Base-by-base conservation (phyloP, 2,888 invertebrate species). In the Cartodere bifasciata region DNA sequence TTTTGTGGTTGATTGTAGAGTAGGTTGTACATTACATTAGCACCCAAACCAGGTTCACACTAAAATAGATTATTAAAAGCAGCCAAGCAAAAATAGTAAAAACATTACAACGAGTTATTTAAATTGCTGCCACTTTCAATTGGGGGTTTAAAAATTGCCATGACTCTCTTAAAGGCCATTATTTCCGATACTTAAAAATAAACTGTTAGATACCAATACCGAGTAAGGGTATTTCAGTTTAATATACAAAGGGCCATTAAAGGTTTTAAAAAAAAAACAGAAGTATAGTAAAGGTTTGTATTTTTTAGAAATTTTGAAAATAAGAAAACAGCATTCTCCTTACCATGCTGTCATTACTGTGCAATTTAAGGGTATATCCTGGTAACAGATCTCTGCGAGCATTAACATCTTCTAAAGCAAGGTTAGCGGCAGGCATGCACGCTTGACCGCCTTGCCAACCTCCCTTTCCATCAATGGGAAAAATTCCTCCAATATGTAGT, bases 361-460 rank as follows among this genome's bases (percentile, higher is more conserved):
- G 87, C 50, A 97, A 72, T 51, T 79, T 80, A 47, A 97, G 71
- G 49, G 76, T 77, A 62, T 91, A 95, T 32, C 91, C 91, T 29
- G 88, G 86, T 50, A 97, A 67, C 47, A 97, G 71, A 64, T 91
- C 85, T 38, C 74, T 72, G 46, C 81, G 71, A 31, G 75, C 76
- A 67, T 97, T 98, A 45, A 99, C 92, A 64, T 97, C 95, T 49
- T 87, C 83, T 52, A 98, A 71, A 17, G 98, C 98, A 64, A 99
- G 75, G 56, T 85, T 76, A 35, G 95, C 95, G 24, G 98, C 97
- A 20, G 98, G 97, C 71, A 87, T 85, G 64, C 97, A 98, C 6
- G 95, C 95, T 60, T 90, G 87, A 3, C 97, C 97, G 17, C 97
- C 97, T 53, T 95, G 92, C 95, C 95, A 97, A 47, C 94, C 94